A percentile compares a stretch with the other conserved stretches of the same genome.
Evolutionary conservation across 2,797 vertebrate genomes (phyloP).

Genomic region (Diglossa cyanea): DNA sequence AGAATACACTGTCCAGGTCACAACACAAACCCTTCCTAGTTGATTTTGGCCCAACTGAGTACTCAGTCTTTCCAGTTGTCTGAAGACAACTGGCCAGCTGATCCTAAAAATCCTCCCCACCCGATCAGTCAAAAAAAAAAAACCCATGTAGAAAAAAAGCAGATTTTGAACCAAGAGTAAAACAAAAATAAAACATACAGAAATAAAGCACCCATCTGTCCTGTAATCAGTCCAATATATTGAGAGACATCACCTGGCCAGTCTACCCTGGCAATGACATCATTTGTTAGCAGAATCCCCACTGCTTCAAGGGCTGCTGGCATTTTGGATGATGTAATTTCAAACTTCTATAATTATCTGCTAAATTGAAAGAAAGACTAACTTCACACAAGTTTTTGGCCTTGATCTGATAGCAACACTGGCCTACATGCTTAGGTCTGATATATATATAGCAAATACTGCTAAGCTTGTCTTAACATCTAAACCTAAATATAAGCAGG

Average conservation of each 20-base stretch:
- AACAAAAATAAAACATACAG: not conserved
- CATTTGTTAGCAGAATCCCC: not conserved
- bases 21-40: not conserved
- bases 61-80: not conserved
- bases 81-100: not conserved
- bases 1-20: not conserved
- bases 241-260: not conserved
- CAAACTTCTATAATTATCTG: not conserved
- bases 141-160: not conserved
- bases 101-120: not conserved
- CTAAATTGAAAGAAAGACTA: not conserved
- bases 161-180: not conserved
- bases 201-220: not conserved
- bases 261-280: not conserved
- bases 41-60: not conserved
- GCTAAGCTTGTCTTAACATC: not conserved
- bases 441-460: not conserved
- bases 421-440: not conserved
- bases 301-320: not conserved
- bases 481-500: not conserved
- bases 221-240: not conserved
- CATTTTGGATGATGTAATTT: not conserved
- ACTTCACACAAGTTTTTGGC: not conserved
- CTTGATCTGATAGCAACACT: not conserved
- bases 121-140: not conserved